Conservation (phyloP, 1,140 invertebrate genomes). For the Centruroides sculpturatus region DNA sequence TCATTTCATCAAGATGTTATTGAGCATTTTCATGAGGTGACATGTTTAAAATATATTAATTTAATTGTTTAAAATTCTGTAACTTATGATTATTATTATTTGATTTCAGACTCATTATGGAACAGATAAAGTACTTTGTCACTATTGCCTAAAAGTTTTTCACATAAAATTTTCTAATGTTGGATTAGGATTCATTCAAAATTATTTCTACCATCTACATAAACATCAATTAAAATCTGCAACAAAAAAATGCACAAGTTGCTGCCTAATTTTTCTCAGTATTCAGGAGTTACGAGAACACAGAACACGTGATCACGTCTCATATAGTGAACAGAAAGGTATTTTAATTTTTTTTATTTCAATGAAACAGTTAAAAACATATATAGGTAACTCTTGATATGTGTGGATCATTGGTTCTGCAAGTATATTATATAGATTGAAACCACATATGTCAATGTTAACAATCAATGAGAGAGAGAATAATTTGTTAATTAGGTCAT, state of each 20-base stretch:
- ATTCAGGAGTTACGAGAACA: constrained; percentile 3
- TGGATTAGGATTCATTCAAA: constrained; percentile 1
- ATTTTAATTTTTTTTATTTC: not conserved
- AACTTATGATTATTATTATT: not conserved
- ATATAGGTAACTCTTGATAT: too few species aligned
- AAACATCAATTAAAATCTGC: constrained; percentile 14
- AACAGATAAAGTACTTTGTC: not conserved
- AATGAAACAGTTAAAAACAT: too few species aligned
- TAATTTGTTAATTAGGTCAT: too few species aligned
- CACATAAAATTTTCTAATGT: not conserved
- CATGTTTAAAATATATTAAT: not conserved
- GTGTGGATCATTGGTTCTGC: too few species aligned
- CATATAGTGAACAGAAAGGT: not conserved
- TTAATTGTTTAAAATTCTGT: too few species aligned
- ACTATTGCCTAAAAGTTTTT: constrained; percentile 1
- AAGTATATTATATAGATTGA: too few species aligned
- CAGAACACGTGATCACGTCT: not conserved
- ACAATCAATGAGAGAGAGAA: too few species aligned
- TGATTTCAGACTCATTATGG: not conserved
- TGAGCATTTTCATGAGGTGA: constrained; percentile 12
- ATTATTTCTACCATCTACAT: constrained; percentile 5
- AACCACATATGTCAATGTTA: too few species aligned
- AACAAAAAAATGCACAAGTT: constrained; percentile 4
- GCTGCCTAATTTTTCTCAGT: constrained; percentile 9
- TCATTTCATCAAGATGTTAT: constrained; percentile 7